A percentile compares a stretch with the other conserved stretches of the same genome.
Conservation (phyloP, 2,888 invertebrate genomes). For the Ariolimax columbianus region DNA sequence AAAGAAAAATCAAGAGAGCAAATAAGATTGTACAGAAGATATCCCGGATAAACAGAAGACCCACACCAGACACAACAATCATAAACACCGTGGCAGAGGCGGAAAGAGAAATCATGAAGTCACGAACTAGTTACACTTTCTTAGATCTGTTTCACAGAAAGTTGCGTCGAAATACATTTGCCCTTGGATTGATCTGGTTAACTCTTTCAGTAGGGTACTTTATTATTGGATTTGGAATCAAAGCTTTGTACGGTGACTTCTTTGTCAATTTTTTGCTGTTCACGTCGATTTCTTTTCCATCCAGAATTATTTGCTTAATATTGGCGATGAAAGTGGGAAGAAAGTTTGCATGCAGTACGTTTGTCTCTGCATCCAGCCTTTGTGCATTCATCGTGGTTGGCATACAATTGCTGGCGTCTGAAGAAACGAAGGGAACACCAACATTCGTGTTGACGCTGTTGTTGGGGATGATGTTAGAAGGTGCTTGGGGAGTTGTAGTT, state of each 20-base stretch:
- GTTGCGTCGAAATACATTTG: neutral
- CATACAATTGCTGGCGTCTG: neutral
- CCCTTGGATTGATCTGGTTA: neutral
- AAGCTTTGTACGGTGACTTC: slow-evolving; percentile 57
- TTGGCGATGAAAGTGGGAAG: neutral
- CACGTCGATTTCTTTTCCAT: neutral
- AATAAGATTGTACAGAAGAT: slow-evolving; percentile 51
- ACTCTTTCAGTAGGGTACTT: slow-evolving; percentile 56
- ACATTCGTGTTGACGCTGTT: neutral
- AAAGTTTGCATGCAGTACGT: neutral
- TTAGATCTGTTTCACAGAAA: neutral
- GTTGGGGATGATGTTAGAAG: neutral
- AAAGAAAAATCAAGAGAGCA: slow-evolving; percentile 53
- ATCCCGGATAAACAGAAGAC: slow-evolving; percentile 53
- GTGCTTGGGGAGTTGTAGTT: neutral
- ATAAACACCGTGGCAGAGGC: neutral
- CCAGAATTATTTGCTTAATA: neutral
- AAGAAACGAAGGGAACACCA: neutral
- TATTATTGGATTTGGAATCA: slow-evolving; percentile 57
- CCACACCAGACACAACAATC: slow-evolving; percentile 48
- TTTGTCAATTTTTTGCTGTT: slow-evolving; percentile 62
- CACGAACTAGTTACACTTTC: neutral
- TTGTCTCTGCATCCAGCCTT: neutral
- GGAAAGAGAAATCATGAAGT: neutral
- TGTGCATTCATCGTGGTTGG: neutral